Conservation (phyloP, 2,113 vertebrate species). For the Poeciliopsis prolifica region DNA sequence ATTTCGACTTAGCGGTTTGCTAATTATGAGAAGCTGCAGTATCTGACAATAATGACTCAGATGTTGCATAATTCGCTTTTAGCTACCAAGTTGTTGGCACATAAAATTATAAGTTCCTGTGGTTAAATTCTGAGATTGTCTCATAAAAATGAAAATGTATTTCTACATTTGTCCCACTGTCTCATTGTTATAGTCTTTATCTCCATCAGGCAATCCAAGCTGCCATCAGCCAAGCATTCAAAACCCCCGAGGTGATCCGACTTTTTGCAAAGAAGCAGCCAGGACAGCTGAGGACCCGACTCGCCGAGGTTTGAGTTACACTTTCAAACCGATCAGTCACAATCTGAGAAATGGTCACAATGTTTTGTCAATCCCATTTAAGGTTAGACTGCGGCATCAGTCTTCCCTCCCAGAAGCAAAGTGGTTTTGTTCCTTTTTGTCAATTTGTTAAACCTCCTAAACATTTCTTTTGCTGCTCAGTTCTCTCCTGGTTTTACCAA, state of each 20-base stretch:
- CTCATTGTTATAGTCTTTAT: constrained; percentile 17
- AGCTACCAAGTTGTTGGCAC: neutral
- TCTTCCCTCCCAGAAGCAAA: too few relatives aligned
- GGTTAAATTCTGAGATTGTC: too few relatives aligned
- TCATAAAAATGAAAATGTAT: too few relatives aligned
- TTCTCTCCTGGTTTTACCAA: too few relatives aligned
- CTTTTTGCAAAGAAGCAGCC: constrained; percentile 99
- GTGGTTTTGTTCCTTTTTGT: too few relatives aligned
- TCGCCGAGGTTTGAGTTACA: constrained; percentile 87
- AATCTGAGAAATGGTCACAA: neutral
- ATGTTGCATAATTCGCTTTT: neutral
- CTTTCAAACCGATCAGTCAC: neutral
- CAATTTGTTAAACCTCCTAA: too few relatives aligned
- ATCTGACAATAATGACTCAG: neutral
- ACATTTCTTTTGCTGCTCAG: too few relatives aligned
- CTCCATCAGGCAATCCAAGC: constrained; percentile 91
- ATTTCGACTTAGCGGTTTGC: neutral
- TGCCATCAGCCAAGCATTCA: constrained; percentile 98
- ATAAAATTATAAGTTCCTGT: neutral
- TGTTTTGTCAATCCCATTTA: neutral
- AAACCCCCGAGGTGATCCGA: constrained; percentile 97
- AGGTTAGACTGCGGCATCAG: too few relatives aligned
- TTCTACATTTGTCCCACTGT: too few relatives aligned
- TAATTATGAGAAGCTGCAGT: neutral
- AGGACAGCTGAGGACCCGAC: constrained; percentile 89